phyloP scores from a whole-genome alignment of 64 coral and sea anemone genomes.

The Pocillopora damicornis region DNA sequence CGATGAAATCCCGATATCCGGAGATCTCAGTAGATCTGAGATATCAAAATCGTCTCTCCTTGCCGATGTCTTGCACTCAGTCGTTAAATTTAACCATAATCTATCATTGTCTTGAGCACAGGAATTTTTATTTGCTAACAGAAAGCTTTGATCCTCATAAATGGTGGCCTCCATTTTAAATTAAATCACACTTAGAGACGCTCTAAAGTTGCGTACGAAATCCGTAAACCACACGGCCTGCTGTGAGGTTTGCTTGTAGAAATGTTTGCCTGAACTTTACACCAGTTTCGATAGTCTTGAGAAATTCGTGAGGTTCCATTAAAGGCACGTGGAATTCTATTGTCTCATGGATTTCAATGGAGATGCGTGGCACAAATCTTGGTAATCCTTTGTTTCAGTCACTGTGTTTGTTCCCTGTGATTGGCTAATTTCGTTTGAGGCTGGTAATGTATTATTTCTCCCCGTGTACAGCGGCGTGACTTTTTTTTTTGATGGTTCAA shows the following conservation, averaged over 20 bases:
- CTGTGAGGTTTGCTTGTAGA: neutral
- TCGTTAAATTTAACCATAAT: conserved; percentile 48
- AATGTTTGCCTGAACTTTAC: neutral
- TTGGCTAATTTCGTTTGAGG: neutral
- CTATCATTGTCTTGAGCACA: conserved; percentile 48
- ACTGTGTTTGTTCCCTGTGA: neutral
- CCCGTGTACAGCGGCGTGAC: conserved; percentile 31
- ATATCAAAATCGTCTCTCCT: conserved; percentile 66
- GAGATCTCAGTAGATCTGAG: conserved; percentile 67
- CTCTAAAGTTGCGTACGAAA: neutral
- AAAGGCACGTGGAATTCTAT: conserved; percentile 36
- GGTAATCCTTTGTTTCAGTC: conserved; percentile 32
- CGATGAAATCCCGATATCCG: conserved; percentile 80
- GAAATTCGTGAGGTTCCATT: conserved; percentile 24
- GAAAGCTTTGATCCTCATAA: conserved; percentile 74
- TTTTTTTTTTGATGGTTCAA: neutral
- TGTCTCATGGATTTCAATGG: conserved; percentile 27
- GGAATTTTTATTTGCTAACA: conserved; percentile 62
- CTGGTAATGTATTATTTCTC: conserved; percentile 28
- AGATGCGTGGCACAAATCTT: conserved; percentile 33
- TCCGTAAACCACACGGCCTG: neutral
- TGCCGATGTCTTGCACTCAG: conserved; percentile 52
- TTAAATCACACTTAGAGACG: neutral
- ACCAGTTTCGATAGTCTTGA: neutral
- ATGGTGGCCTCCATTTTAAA: conserved; percentile 56